Base-by-base conservation (phyloP, 2,797 vertebrate genomes). In the Scyliorhinus canicula region DNA sequence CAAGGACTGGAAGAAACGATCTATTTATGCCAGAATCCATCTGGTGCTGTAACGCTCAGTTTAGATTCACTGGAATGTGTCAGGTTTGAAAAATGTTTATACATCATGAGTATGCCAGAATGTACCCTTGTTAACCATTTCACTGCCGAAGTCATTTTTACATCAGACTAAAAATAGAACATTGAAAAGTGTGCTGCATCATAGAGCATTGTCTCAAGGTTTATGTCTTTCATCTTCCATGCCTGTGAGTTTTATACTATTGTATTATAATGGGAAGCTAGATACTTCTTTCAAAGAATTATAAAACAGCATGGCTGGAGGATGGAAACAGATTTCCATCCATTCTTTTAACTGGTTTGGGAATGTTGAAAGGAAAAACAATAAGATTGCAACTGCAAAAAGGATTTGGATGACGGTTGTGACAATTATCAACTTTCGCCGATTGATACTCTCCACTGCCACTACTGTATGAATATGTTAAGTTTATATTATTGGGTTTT, bases 21-120 rank as follows among this genome's bases (percentile, higher is more conserved):
- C 67, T 94, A 94, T 94, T 94, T 94, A 94, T 94, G 69, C 67
- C 67, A 94, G 67, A 94, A 94, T 94, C 93, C 93, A 94, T 94
- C 93, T 94, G 93, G 93, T 94, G 65, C 93, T 94, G 93, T 67
- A 71, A 52, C 12, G 67, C 93, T 74, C 93, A 71, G 65, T 94
- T 94, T 71, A 94, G 47, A 65, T 52, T 94, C 65, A 52, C 65
- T 94, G 93, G 93, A 94, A 94, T 94, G 67, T 94, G 93, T 94
- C 65, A 71, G 67, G 93, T 94, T 71, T 50, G 47, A 71, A 71
- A 94, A 69, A 94, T 19, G 47, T 94, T 94, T 94, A 94, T 67
- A 94, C 67, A 94, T 94, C 50, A 52, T 71, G 93, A 65, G 93
- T 16, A 71, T 93, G 93, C 65, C 44, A 93, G 93, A 93, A 93